Conservation (phyloP, 2,113 vertebrate species). For the Ochotona princeps region DNA sequence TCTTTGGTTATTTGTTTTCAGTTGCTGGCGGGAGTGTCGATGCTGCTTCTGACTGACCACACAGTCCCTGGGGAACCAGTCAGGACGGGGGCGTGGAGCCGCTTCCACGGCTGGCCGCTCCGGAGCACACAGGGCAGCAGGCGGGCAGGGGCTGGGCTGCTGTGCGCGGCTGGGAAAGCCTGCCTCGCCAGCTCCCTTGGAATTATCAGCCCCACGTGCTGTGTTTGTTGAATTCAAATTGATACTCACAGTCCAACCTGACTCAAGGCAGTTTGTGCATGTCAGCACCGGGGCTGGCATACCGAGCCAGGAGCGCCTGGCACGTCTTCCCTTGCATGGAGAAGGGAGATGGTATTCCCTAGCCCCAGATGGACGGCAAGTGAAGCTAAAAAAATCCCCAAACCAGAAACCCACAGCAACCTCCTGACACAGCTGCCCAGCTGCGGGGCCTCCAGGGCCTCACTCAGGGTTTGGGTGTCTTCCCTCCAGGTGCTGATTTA, state of each 20-base stretch:
- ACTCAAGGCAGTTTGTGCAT: too few species aligned
- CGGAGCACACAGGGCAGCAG: accelerated
- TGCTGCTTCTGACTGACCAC: constrained; percentile 84
- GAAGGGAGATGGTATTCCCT: background rate
- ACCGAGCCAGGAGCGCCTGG: background rate
- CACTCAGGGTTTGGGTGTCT: background rate
- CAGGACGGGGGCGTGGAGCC: constrained; percentile 38
- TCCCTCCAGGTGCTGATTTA: background rate
- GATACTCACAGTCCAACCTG: background rate
- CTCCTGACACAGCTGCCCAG: too few species aligned
- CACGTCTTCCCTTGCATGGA: background rate
- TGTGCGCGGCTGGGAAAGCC: too few species aligned
- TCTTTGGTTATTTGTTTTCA: constrained; percentile 82
- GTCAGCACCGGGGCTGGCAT: accelerated
- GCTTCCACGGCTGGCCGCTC: accelerated
- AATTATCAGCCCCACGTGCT: too few species aligned
- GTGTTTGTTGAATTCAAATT: too few species aligned
- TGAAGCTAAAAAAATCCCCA: background rate
- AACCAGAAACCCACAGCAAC: background rate
- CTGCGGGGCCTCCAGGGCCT: background rate
- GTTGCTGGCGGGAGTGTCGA: constrained; percentile 86
- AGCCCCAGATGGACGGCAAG: background rate
- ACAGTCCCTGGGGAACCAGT: constrained; percentile 80
- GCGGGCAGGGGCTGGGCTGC: background rate
- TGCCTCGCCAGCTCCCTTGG: too few species aligned